These are phyloP conservation scores for Cyclargus thomasi DNA, from an alignment of 1,140 invertebrate genomes.

Conservation along the genomic window DNA sequence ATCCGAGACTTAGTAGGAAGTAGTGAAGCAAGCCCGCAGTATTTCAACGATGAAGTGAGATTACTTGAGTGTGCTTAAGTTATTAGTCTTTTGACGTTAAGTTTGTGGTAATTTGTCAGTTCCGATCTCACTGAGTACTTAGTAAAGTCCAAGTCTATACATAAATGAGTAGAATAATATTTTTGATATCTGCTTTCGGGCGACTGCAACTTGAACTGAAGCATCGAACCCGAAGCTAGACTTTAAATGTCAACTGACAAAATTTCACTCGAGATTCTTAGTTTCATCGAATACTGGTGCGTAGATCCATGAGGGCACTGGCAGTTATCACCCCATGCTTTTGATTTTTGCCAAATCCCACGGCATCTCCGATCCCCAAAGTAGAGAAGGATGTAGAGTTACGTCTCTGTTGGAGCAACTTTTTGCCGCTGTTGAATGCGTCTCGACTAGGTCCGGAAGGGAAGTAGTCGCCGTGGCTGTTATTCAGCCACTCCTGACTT, in stretches of 20 bases:
- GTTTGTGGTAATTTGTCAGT: no score
- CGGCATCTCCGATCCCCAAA: slow-evolving; percentile 51
- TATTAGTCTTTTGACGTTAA: no score
- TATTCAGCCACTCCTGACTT: slow-evolving; percentile 43
- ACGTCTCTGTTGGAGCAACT: slow-evolving; percentile 45
- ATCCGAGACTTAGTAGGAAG: no score
- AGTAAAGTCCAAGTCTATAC: no score
- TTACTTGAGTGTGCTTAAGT: no score
- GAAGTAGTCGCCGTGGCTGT: slow-evolving; percentile 48
- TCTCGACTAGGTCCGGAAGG: slow-evolving; percentile 38
- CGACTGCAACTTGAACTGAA: no score
- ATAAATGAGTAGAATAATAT: no score
- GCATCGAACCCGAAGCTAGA: no score
- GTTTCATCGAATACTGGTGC: slow-evolving; percentile 62
- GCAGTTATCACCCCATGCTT: slow-evolving; percentile 66
- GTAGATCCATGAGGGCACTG: slow-evolving; percentile 65
- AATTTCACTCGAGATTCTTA: not conserved
- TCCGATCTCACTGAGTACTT: no score
- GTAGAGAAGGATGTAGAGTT: slow-evolving; percentile 64
- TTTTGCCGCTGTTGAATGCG: slow-evolving; percentile 32
- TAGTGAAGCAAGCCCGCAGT: no score
- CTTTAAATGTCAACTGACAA: not conserved
- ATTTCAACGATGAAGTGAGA: no score
- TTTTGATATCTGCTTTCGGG: no score
- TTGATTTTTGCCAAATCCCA: slow-evolving; percentile 39